Evolutionary conservation across 2,888 invertebrate genomes (phyloP), one percentile per base, ranked within the genome.

Genomic region (Cetonia aurata): DNA sequence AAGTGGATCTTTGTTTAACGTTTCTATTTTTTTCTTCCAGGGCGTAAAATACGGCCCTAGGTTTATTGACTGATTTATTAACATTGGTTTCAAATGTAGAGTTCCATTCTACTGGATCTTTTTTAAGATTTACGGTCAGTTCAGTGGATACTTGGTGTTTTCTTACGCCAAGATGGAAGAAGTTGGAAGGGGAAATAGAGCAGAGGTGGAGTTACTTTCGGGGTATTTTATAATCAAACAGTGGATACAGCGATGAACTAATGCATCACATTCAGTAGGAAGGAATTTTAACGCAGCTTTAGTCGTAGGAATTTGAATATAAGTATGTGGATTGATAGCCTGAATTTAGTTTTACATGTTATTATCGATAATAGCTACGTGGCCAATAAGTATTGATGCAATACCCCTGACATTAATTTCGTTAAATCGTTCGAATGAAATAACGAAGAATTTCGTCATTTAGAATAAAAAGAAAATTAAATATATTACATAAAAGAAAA

Each of bases 41-140:
- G 50, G 66, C 56, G 59, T 70, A 70, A 70, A 66, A 70, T 70
- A 70, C 70, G 66, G 57, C 33, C 57, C 17, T 25, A 25, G 25
- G 53, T 66, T 70, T 56, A 70, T 70, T 70, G 70, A 70, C 66
- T 70, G 70, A 70, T 70, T 70, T 70, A 70, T 66, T 70, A 62
- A 70, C 70, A 70, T 70, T 59, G 62, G 70, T 70, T 59, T 70
- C 65, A 66, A 70, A 65, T 65, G 65, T 62, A 62, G 69, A 69
- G 59, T 46, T 69, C 42, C 69, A 62, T 69, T 53, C 69, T 59
- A 60, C 46, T 60, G 48, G 60, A 60, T 60, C 60, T 60, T 46
- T 60, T 25, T 60, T 33, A 60, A 60, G 60, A 60, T 60, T 60
- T 60, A 60, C 48, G 60, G 46, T 60, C 46, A n/a, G 42, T 46